Conservation (phyloP, 2,113 vertebrate genomes). For the Ardeotis arabs region DNA sequence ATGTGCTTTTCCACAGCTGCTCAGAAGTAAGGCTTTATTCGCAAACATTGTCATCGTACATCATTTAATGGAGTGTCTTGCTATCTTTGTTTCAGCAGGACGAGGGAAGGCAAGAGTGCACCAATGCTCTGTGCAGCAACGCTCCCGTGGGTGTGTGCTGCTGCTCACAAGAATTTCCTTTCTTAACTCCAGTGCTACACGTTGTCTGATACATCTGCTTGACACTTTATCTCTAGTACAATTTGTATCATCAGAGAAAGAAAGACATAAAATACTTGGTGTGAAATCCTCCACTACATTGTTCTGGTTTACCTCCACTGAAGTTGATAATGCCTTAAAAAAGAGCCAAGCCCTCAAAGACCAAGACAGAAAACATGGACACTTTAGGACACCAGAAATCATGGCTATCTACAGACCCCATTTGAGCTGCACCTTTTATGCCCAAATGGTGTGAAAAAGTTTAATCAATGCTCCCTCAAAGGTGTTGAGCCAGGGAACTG, state of each 20-base stretch:
- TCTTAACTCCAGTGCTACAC: not conserved
- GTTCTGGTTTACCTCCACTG: not conserved
- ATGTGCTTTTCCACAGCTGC: conserved; percentile 4
- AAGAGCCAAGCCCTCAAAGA: not conserved
- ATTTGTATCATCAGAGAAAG: not conserved
- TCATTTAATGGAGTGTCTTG: not conserved
- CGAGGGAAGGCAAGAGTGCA: not conserved
- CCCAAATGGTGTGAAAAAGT: not conserved
- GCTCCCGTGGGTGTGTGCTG: not conserved
- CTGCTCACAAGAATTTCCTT: not conserved
- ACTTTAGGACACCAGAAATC: not conserved
- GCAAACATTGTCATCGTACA: not conserved
- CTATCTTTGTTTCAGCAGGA: not conserved
- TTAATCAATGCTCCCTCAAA: not conserved
- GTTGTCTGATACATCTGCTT: not conserved
- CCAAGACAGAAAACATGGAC: not conserved
- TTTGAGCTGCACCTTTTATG: not conserved
- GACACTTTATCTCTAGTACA: not conserved
- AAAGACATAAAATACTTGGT: not conserved
- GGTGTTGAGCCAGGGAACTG: not conserved
- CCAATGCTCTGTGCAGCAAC: not conserved
- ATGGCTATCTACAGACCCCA: not conserved
- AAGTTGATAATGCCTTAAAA: not conserved
- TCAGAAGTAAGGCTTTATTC: not conserved
- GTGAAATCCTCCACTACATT: not conserved